phyloP scores from a whole-genome alignment of 2,797 vertebrate genomes.

The Chelmon rostratus region DNA sequence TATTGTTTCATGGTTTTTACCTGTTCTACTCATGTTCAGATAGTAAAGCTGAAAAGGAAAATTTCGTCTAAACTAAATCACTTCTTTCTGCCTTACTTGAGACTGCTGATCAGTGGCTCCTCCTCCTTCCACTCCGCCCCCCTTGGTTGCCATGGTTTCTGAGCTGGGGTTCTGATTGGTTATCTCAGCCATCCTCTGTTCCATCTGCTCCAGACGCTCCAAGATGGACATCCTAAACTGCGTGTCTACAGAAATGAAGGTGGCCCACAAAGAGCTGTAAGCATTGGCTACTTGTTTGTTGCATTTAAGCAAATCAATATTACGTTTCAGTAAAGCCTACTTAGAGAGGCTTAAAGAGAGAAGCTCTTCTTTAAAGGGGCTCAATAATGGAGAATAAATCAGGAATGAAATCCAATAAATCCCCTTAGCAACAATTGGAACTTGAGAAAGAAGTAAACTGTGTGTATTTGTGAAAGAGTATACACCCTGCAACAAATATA shows the following conservation, averaged over 20 bases:
- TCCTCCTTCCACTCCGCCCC: constrained; percentile 85
- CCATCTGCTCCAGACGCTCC: constrained; percentile 99
- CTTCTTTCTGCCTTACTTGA: constrained; percentile 76
- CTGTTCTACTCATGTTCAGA: background rate
- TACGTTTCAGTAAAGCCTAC: constrained; percentile 46
- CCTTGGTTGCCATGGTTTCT: constrained; percentile 84
- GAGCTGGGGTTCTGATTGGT: constrained; percentile 91
- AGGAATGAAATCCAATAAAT: constrained; percentile 42
- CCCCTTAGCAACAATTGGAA: constrained; percentile 26
- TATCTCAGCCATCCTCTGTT: constrained; percentile 99
- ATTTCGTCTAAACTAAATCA: constrained; percentile 14
- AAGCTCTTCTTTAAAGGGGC: constrained; percentile 23
- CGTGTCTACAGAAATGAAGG: constrained; percentile 88
- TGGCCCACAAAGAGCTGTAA: constrained; percentile 35
- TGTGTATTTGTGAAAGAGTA: background rate
- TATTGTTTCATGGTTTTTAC: background rate
- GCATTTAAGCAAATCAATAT: constrained; percentile 44
- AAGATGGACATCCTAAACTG: constrained; percentile 99
- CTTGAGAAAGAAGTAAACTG: constrained; percentile 6
- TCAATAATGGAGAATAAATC: constrained; percentile 29
- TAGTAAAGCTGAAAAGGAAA: constrained; percentile 5
- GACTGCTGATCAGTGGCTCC: constrained; percentile 86
- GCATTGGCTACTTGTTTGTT: constrained; percentile 28
- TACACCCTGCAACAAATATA: background rate
- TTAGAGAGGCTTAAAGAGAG: constrained; percentile 50